Conservation (phyloP, 2,113 vertebrate species). For the Macaca fascicularis region DNA sequence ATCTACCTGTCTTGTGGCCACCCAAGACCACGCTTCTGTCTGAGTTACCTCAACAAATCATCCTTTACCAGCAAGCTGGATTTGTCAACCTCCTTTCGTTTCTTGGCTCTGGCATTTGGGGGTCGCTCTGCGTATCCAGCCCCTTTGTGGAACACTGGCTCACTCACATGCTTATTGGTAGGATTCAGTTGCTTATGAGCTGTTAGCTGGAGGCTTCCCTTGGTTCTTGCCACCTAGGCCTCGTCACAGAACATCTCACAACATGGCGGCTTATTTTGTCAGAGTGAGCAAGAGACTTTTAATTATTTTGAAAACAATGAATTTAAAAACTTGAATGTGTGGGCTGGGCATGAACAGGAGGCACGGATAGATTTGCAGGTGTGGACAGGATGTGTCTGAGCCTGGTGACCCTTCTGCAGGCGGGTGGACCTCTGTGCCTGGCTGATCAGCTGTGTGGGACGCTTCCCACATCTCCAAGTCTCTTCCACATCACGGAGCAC, state of each 20-base stretch:
- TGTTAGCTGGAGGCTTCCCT: not conserved
- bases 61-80: too few relatives aligned
- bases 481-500: not conserved
- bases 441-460: not conserved
- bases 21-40: too few relatives aligned
- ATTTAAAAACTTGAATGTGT: not conserved
- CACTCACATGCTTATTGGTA: not conserved
- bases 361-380: not conserved
- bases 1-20: too few relatives aligned
- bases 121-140: too few relatives aligned
- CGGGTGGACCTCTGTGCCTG: not conserved
- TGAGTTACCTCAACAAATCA: too few relatives aligned
- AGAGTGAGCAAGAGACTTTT: not conserved
- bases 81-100: too few relatives aligned
- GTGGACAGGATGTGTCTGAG: not conserved
- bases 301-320: constrained; percentile 19
- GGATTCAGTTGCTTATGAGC: not conserved
- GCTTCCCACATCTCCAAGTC: not conserved
- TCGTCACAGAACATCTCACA: not conserved
- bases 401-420: not conserved
- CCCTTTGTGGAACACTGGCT: not conserved
- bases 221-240: not conserved
- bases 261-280: not conserved
- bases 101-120: too few relatives aligned
- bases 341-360: not conserved